Percentiles rank a stretch among this genome's conserved stretches.
Evolutionary conservation across 2,888 invertebrate species (phyloP).

Genomic region (Ischnus inquisitorius): DNA sequence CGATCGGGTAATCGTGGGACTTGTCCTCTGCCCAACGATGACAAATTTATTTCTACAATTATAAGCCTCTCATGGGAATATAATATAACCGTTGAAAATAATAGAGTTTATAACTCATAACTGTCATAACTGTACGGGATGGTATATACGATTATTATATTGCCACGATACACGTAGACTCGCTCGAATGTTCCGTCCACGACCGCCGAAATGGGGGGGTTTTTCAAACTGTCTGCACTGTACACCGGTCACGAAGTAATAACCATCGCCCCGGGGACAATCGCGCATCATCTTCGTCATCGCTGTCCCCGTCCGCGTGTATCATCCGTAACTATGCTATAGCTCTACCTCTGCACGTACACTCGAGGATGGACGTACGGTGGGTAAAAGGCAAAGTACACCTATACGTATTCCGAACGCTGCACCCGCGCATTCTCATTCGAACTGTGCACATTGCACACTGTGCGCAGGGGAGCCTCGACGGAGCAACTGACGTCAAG

Average conservation of each 20-base stretch:
- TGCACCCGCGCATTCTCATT: conserved; percentile 66
- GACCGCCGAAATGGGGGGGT: conserved; percentile 34
- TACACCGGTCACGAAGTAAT: conserved; percentile 59
- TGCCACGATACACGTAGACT: conserved; percentile 25
- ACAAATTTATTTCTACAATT: conserved; percentile 64
- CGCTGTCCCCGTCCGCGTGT: conserved; percentile 63
- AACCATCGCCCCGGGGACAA: conserved; percentile 66
- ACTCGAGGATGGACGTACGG: conserved; percentile 40
- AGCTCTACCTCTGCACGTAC: conserved; percentile 13
- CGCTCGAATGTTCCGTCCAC: conserved; percentile 28
- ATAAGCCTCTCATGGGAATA: conserved; percentile 49
- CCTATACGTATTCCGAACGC: conserved; percentile 61
- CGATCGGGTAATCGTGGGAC: conserved; percentile 41
- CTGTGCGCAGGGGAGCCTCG: conserved; percentile 47
- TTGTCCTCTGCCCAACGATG: conserved; percentile 15
- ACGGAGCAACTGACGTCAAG: conserved; percentile 55
- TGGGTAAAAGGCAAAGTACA: conserved; percentile 56
- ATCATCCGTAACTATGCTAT: neutral
- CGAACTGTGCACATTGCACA: conserved; percentile 52
- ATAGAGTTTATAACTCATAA: conserved; percentile 54
- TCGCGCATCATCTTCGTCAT: conserved; percentile 70
- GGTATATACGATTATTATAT: conserved; percentile 53
- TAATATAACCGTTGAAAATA: conserved; percentile 58
- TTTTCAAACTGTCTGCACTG: conserved; percentile 37
- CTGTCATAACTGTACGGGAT: conserved; percentile 31